Percentiles rank a stretch among this genome's conserved stretches.
phyloP scores from a whole-genome alignment of 2,888 invertebrate species.

The Scaptomyza caliginosa region DNA sequence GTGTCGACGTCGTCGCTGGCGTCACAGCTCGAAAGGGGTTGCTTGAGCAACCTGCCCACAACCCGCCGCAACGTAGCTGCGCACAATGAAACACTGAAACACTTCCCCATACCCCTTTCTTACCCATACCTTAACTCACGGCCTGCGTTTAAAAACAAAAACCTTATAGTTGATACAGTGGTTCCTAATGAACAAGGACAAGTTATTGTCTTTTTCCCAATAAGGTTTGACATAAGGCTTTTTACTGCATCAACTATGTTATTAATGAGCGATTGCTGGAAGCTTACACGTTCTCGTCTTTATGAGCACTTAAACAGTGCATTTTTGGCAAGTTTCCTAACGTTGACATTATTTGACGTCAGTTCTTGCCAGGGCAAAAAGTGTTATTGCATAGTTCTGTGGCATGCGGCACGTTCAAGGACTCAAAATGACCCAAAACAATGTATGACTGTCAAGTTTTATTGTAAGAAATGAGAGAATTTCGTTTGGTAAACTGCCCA shows the following conservation, averaged over 20 bases:
- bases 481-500: conserved; percentile 8
- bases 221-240: not conserved
- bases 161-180: conserved; percentile 38
- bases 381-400: conserved; percentile 23
- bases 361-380: conserved; percentile 2
- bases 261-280: not conserved
- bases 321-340: conserved; percentile 22
- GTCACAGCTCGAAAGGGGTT: conserved; percentile 49
- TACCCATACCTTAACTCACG: not conserved
- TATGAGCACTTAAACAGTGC: not conserved
- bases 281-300: not conserved
- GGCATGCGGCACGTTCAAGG: conserved; percentile 24
- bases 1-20: conserved; percentile 63
- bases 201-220: not conserved
- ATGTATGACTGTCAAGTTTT: conserved; percentile 20
- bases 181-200: not conserved
- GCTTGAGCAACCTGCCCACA: conserved; percentile 37
- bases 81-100: conserved; percentile 36
- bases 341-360: conserved; percentile 13
- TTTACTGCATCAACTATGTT: too few species aligned
- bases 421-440: conserved; percentile 2
- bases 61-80: conserved; percentile 3
- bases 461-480: conserved; percentile 51
- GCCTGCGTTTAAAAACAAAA: conserved; percentile 19
- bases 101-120: conserved; percentile 10